These are phyloP conservation scores for Polypedilum pembai DNA, from an alignment of 1,140 invertebrate genomes.

Conservation along the genomic window DNA sequence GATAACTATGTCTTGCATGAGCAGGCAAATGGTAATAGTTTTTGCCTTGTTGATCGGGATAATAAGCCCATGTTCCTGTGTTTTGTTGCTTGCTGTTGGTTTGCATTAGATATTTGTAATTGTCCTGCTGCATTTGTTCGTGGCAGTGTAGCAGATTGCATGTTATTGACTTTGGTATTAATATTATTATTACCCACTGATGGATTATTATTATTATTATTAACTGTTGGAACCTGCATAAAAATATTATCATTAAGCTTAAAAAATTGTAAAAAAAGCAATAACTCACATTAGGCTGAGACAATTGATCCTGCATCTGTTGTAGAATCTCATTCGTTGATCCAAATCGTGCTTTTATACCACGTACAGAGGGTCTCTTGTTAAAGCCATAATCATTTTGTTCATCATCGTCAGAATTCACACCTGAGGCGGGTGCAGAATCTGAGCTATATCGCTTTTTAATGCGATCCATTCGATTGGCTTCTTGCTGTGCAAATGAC, in stretches of 20 bases:
- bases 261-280: background rate
- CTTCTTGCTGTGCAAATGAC: slow-evolving; percentile 76
- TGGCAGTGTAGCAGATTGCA: slow-evolving; percentile 30
- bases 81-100: slow-evolving; percentile 33
- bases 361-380: slow-evolving; percentile 70
- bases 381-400: slow-evolving; percentile 85
- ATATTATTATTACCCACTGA: background rate
- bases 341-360: slow-evolving; percentile 64
- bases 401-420: slow-evolving; percentile 62
- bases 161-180: background rate
- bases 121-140: background rate
- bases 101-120: slow-evolving; percentile 8
- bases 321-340: slow-evolving; percentile 73
- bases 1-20: slow-evolving; percentile 41
- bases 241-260: background rate
- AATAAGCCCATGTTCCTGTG: background rate
- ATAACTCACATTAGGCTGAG: slow-evolving; percentile 44
- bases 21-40: slow-evolving; percentile 47
- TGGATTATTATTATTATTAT: background rate
- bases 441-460: slow-evolving; percentile 59
- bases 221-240: background rate
- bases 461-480: slow-evolving; percentile 68
- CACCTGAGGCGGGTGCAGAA: slow-evolving; percentile 43
- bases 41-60: slow-evolving; percentile 32
- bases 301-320: slow-evolving; percentile 65